Evolutionary conservation across 2,113 vertebrate genomes (phyloP).

Genomic region (Varanus salvator): DNA sequence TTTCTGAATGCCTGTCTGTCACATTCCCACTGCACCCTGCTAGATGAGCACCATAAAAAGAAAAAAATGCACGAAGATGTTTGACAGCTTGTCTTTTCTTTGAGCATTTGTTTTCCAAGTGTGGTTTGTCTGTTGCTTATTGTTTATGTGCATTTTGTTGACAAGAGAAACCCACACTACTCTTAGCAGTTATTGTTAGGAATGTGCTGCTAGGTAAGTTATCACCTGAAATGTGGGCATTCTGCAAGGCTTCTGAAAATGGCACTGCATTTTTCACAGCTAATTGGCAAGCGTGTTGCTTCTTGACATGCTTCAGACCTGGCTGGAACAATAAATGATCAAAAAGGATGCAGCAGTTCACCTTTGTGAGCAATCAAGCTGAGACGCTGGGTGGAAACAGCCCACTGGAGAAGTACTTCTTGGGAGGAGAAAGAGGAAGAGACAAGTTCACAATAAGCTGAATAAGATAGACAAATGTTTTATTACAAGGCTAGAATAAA

Average conservation of each 20-base stretch:
- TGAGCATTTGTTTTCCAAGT: not conserved
- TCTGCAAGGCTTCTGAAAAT: not conserved
- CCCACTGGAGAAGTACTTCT: not conserved
- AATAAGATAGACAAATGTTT: not conserved
- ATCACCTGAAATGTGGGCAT: not conserved
- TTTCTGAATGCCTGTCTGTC: not conserved
- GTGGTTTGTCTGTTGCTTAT: not conserved
- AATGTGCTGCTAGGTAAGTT: not conserved
- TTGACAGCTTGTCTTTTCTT: not conserved
- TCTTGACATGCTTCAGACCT: conserved; percentile 7
- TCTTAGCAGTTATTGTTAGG: not conserved
- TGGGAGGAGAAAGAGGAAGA: not conserved
- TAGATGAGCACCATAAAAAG: not conserved
- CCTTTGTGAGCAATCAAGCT: not conserved
- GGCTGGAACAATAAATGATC: conserved; percentile 16
- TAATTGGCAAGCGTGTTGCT: conserved; percentile 12
- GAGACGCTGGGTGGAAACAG: not conserved
- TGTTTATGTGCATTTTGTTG: conserved; percentile 7
- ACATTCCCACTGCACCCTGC: not conserved
- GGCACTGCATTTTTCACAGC: not conserved
- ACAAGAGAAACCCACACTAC: not conserved
- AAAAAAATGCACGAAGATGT: not conserved
- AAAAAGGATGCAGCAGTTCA: not conserved
- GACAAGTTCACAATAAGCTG: not conserved
- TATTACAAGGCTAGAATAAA: not conserved